phyloP scores from a whole-genome alignment of 2,797 vertebrate genomes.

The Aratinga solstitialis region DNA sequence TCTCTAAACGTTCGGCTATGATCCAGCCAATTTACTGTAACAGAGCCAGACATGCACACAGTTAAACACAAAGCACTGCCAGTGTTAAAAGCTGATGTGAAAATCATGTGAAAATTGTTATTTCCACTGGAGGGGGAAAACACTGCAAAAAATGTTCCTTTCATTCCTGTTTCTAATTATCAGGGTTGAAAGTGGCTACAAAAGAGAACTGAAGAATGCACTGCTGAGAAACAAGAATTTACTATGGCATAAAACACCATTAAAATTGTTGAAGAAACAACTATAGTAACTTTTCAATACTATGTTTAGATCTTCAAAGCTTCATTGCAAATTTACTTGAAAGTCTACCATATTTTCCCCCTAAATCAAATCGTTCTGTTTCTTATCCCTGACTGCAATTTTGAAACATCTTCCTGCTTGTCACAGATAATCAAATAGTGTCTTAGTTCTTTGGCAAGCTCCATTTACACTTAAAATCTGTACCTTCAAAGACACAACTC shows the following conservation, averaged over 20 bases:
- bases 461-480: background rate
- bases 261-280: background rate
- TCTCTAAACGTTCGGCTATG: conserved; percentile 97
- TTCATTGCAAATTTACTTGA: background rate
- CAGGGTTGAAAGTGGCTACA: background rate
- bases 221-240: background rate
- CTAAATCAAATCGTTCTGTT: background rate
- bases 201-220: background rate
- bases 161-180: background rate
- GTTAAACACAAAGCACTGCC: background rate
- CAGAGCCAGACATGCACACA: background rate
- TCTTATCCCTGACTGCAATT: background rate
- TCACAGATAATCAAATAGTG: background rate
- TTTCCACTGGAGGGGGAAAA: background rate
- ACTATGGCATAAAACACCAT: background rate
- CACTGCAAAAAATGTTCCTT: background rate
- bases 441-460: background rate
- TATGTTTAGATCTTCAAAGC: background rate
- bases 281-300: fast-evolving
- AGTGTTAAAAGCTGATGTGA: background rate
- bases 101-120: background rate
- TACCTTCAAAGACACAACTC: background rate
- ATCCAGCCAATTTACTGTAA: conserved; percentile 97
- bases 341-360: background rate
- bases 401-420: background rate